These are phyloP conservation scores for Hypomecis atomaria DNA, from an alignment of 2,888 invertebrate species.

Conservation along the genomic window DNA sequence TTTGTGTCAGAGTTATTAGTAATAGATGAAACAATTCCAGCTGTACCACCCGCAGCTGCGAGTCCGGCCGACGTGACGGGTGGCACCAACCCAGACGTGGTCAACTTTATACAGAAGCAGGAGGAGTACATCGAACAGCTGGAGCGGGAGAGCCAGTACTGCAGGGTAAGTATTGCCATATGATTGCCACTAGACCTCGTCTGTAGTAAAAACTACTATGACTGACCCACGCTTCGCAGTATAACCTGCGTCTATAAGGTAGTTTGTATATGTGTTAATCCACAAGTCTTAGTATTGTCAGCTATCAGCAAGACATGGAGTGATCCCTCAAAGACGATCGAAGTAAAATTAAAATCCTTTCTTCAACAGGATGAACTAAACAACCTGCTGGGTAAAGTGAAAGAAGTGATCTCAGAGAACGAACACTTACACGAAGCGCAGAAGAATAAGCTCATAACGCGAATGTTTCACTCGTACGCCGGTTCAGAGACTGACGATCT, in stretches of 20 bases:
- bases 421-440: slow-evolving; percentile 92
- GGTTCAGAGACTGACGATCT: slow-evolving; percentile 78
- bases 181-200: no score
- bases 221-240: no score
- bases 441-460: slow-evolving; percentile 87
- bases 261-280: no score
- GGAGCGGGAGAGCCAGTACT: slow-evolving; percentile 93
- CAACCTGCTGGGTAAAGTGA: slow-evolving; percentile 91
- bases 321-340: no score
- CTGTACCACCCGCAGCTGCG: slow-evolving; percentile 49
- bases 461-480: slow-evolving; percentile 85
- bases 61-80: slow-evolving; percentile 64
- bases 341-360: no score
- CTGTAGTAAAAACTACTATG: no score
- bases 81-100: slow-evolving; percentile 87
- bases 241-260: no score
- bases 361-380: slow-evolving; percentile 88
- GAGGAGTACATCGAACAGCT: slow-evolving; percentile 95
- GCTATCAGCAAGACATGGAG: no score
- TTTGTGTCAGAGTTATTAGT: background rate
- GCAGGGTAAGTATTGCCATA: slow-evolving; percentile 87
- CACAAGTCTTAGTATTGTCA: no score
- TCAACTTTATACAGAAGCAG: slow-evolving; percentile 92
- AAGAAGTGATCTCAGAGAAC: slow-evolving; percentile 94
- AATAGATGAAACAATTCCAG: slow-evolving; percentile 28